These are phyloP conservation scores for Platysternon megacephalum DNA, from an alignment of 2,113 vertebrate genomes.

Conservation along the genomic window DNA sequence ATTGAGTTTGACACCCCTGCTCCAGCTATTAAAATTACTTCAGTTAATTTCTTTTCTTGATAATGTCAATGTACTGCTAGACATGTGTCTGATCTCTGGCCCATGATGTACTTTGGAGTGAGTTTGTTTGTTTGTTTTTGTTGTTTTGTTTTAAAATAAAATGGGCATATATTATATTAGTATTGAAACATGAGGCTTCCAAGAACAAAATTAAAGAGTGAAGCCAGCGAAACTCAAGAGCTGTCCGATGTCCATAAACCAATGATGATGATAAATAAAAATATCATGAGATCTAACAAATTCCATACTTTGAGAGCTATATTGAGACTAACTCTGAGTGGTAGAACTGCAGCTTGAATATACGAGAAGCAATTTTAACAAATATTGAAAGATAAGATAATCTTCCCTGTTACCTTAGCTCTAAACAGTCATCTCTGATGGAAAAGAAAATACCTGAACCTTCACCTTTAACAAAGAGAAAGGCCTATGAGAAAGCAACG, in stretches of 20 bases:
- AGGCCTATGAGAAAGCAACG: slow-evolving; percentile 88
- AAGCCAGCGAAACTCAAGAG: background rate
- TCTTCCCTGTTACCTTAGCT: slow-evolving; percentile 71
- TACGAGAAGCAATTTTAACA: background rate
- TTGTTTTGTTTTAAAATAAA: background rate
- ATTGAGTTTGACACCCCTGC: background rate
- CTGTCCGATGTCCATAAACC: background rate
- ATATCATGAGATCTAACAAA: background rate
- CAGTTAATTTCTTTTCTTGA: background rate
- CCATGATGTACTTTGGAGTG: background rate
- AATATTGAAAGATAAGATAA: background rate
- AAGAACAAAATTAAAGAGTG: background rate
- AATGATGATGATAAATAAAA: background rate
- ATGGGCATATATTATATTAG: background rate
- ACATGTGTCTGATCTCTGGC: background rate
- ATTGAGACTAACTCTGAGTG: background rate
- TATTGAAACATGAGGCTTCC: background rate
- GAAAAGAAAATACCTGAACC: slow-evolving; percentile 91
- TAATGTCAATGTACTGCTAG: background rate
- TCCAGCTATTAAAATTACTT: background rate
- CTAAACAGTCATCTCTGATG: slow-evolving; percentile 79
- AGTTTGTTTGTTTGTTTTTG: background rate
- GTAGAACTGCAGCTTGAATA: background rate
- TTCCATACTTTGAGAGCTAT: background rate
- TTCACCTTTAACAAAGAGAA: slow-evolving; percentile 92